These are phyloP conservation scores for Scaptomyza montana DNA, from an alignment of 1,140 invertebrate genomes.

Conservation along the genomic window DNA sequence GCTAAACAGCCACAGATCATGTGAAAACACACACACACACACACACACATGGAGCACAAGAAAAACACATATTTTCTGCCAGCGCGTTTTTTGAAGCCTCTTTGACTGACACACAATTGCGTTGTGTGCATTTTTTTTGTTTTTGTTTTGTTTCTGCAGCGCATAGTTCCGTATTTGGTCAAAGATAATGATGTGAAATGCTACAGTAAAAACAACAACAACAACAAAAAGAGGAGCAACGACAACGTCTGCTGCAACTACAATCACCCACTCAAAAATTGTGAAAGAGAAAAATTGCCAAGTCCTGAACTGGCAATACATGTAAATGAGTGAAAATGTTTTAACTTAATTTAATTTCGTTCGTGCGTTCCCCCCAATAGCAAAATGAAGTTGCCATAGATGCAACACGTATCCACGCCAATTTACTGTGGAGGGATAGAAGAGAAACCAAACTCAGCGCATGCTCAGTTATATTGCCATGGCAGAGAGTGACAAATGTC, in stretches of 20 bases:
- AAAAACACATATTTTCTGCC: conserved; percentile 72
- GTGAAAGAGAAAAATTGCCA: conserved; percentile 60
- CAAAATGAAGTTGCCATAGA: conserved; percentile 28
- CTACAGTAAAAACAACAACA: conserved; percentile 24
- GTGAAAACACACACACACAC: conserved; percentile 10
- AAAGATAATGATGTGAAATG: conserved; percentile 82
- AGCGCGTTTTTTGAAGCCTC: conserved; percentile 57
- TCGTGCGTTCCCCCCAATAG: conserved; percentile 37
- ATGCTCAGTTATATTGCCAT: conserved; percentile 63
- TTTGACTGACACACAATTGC: conserved; percentile 79
- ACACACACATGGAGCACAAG: conserved; percentile 40
- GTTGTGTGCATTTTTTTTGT: conserved; percentile 52
- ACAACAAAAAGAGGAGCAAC: conserved; percentile 25
- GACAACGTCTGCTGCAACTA: conserved; percentile 40
- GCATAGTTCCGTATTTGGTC: conserved; percentile 81
- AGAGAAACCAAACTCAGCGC: conserved; percentile 30
- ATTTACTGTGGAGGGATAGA: conserved; percentile 9
- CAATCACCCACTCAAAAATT: conserved; percentile 80
- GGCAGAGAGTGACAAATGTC: conserved; percentile 32
- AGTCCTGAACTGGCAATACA: conserved; percentile 34
- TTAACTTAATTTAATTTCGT: conserved; percentile 66
- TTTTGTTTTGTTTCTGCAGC: no score
- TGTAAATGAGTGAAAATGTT: conserved; percentile 81
- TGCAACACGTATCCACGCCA: conserved; percentile 10
- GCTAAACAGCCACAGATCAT: conserved; percentile 44